phyloP scores from a whole-genome alignment of 30 jellyfish, hydroid and myxozoan species.

The Aurelia aurita region DNA sequence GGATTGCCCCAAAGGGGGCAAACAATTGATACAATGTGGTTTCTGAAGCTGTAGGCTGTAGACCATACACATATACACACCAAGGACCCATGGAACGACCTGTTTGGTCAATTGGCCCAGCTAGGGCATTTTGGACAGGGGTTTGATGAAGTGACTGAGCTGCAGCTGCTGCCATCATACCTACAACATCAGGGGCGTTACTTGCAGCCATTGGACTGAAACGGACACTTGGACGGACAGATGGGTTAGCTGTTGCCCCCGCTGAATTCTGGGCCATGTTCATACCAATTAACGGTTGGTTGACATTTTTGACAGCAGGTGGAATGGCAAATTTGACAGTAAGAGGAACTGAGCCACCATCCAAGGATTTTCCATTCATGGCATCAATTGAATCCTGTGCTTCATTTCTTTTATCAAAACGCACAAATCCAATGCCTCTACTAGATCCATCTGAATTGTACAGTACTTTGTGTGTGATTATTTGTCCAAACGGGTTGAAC shows the following conservation, averaged over 20 bases:
- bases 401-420: slow-evolving; percentile 88
- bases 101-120: slow-evolving; percentile 68
- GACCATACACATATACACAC: slow-evolving; percentile 93
- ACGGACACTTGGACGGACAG: slow-evolving; percentile 64
- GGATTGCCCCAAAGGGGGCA: slow-evolving; percentile 99
- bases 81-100: slow-evolving; percentile 75
- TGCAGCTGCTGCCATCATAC: slow-evolving; percentile 75
- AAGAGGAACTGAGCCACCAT: slow-evolving; percentile 73
- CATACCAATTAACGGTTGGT: slow-evolving; percentile 43
- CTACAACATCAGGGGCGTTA: slow-evolving; percentile 48
- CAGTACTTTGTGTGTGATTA: slow-evolving; percentile 92
- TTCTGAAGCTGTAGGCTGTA: slow-evolving; percentile 93
- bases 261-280: slow-evolving; percentile 45
- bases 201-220: slow-evolving; percentile 83
- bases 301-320: slow-evolving; percentile 93
- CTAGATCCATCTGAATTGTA: slow-evolving; percentile 79
- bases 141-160: slow-evolving; percentile 60
- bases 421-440: slow-evolving; percentile 98
- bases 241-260: slow-evolving; percentile 46
- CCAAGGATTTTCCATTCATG: slow-evolving; percentile 92
- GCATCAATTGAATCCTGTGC: slow-evolving; percentile 92
- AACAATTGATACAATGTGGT: slow-evolving; percentile 87
- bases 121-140: slow-evolving; percentile 68
- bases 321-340: slow-evolving; percentile 97
- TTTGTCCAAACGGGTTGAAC: slow-evolving; percentile 90